Evolutionary conservation across 2,888 invertebrate species (phyloP), one percentile per base, ranked within the genome.

Genomic region (Rugalucina vietnamica): DNA sequence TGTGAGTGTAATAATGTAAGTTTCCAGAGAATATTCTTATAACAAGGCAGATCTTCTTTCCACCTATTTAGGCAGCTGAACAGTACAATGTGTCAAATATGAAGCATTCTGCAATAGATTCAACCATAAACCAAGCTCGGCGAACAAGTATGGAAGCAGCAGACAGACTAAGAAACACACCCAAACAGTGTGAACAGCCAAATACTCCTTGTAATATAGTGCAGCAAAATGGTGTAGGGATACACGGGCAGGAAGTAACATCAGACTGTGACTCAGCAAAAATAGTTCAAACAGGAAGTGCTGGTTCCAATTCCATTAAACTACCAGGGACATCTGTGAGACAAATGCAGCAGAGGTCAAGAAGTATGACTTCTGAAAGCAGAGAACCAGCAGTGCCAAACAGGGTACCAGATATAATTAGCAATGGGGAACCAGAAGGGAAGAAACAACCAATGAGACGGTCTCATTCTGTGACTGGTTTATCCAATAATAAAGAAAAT

Each of bases 81-180:
- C 86, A 84, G 5, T 91, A 89, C 82, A 90, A 91, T 77, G 50
- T 93, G 4, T 82, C 86, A 24, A 91, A 92, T 27, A 92, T 94
- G 92, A 92, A 91, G 76, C 91, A 89, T 72, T 81, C 84, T 27
- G 80, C 82, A 8, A 73, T 88, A 36, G 91, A 93, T 74, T 69
- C 81, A 18, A 87, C 76, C n/a, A 88, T 93, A 21, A 85, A 83
- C 34, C 82, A 87, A 69, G 90, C 91, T 8, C 77, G 93, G 18
- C 90, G 85, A 54, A 39, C 77, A 14, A 79, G 86, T 32, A 54
- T 85, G n/a, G 69, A 65, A 65, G 34, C 78, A 21, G 87, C 87
- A 14, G 87, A 85, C 73, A 79, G 73, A 57, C 32, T 79, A 27
- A 65, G 87, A 74, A 85, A 82, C 39, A 82, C 60, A 76, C 36